Percentiles rank a stretch among this genome's conserved stretches.
Conservation (phyloP, 1,140 invertebrate species). For the Leucophenga varia region DNA sequence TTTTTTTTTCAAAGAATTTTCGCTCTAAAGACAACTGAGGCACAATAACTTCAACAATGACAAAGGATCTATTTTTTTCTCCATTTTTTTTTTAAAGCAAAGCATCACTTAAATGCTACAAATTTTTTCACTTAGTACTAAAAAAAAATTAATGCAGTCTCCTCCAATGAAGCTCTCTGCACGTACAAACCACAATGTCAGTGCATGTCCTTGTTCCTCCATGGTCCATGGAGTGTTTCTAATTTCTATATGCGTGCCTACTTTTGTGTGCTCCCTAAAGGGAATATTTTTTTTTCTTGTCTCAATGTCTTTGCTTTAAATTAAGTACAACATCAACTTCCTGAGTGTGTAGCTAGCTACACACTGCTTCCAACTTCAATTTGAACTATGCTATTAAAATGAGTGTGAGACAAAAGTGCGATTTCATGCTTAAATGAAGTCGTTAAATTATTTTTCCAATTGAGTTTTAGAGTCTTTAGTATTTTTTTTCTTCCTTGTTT, state of each 20-base stretch:
- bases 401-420: slow-evolving; percentile 18
- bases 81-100: neutral
- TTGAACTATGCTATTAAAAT: too few species aligned
- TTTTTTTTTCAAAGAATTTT: too few species aligned
- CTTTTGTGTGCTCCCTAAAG: too few species aligned
- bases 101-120: slow-evolving; percentile 44
- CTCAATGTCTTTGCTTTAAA: too few species aligned
- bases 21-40: slow-evolving; percentile 33
- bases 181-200: too few species aligned
- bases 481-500: slow-evolving; percentile 14
- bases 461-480: slow-evolving; percentile 43
- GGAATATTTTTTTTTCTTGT: too few species aligned
- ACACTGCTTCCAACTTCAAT: too few species aligned
- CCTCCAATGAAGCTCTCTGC: slow-evolving; percentile 22
- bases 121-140: slow-evolving; percentile 41
- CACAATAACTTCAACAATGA: slow-evolving; percentile 2
- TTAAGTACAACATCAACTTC: too few species aligned
- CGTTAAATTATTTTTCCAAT: slow-evolving; percentile 54
- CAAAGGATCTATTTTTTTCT: neutral
- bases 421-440: slow-evolving; percentile 50
- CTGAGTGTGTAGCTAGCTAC: too few species aligned
- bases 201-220: too few species aligned
- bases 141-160: slow-evolving; percentile 35
- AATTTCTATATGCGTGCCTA: too few species aligned
- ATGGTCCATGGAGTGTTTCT: too few species aligned